Evolutionary conservation across 2,888 invertebrate species (phyloP), one percentile per base, ranked within the genome.

Genomic region (Agrochola circellaris): DNA sequence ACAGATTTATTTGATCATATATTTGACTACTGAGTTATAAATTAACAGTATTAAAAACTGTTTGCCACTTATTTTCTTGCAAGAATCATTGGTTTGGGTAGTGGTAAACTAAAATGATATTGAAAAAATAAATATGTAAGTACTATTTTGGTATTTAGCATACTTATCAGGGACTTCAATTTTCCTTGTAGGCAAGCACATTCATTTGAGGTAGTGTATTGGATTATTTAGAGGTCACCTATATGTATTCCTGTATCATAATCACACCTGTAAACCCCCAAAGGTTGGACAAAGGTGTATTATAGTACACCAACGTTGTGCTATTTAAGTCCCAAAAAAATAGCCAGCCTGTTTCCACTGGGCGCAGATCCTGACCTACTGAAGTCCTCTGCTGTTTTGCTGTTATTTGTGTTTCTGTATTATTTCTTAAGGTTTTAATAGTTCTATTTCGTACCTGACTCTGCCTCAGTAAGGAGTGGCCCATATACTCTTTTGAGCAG

Each of bases 401-500:
- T 42, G n/a, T 30, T 60, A 17, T 23, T 34, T n/a, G 15, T 56
- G 2, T 60, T 17, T 34, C 9, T 20, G 1, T 54, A n/a, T 23
- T 61, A 11, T 65, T 60, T 26, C 30, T 61, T 20, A 61, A 4
- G 60, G 30, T 60, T 6, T 51, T n/a, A 26, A n/a, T 26, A 15
- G 23, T 58, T 17, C 30, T 30, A 34, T 30, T 30, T 62, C 86
- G 95, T 96, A 98, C 99, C 99, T 93, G 98, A 98, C 97, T 99
- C 99, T 70, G 99, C 97, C 79, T 98, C 97, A 81, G 98, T 97
- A 82, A 99, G 97, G 89, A 98, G 97, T 81, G 97, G 96, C 79
- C 99, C 99, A 96, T 99, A 99, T 94, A 98, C 99, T 94, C 99
- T 97, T 97, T 98, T 99, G 87, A 99, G 97, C 87, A 99, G 97